Conservation (phyloP, 1,140 invertebrate genomes). For the Dinothrombium tinctorium region DNA sequence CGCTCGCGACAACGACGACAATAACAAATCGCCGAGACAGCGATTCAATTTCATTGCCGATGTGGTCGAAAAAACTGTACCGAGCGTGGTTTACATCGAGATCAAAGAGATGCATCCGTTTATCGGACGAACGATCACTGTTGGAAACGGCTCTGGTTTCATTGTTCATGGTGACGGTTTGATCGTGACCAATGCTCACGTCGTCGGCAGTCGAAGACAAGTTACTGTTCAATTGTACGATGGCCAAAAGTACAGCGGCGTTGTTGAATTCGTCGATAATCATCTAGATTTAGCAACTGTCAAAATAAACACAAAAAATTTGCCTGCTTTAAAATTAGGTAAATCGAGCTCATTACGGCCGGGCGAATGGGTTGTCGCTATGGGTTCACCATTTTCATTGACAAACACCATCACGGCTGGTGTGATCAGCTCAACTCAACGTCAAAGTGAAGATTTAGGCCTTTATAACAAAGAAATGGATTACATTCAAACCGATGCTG, state of each 20-base stretch:
- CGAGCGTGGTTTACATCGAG: slow-evolving; percentile 68
- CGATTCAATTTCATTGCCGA: slow-evolving; percentile 64
- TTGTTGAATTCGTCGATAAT: slow-evolving; percentile 56
- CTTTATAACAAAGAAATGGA: slow-evolving; percentile 51
- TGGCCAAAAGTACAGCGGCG: slow-evolving; percentile 34
- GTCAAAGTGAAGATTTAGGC: slow-evolving; percentile 54
- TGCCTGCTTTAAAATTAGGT: slow-evolving; percentile 51
- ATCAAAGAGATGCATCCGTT: slow-evolving; percentile 35
- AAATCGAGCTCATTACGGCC: slow-evolving; percentile 41
- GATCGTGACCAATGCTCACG: slow-evolving; percentile 84
- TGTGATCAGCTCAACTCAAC: slow-evolving; percentile 50
- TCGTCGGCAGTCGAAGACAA: slow-evolving; percentile 49
- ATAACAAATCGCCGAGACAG: neutral
- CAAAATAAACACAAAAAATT: slow-evolving; percentile 39
- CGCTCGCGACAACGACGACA: no score
- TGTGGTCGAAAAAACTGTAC: slow-evolving; percentile 49
- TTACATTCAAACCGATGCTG: slow-evolving; percentile 85
- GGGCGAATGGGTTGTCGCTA: slow-evolving; percentile 73
- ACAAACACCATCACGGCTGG: slow-evolving; percentile 68
- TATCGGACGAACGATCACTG: slow-evolving; percentile 28
- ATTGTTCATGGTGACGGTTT: slow-evolving; percentile 62
- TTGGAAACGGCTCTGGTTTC: slow-evolving; percentile 63
- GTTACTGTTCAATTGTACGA: slow-evolving; percentile 34
- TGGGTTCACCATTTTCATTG: slow-evolving; percentile 60
- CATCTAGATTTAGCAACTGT: slow-evolving; percentile 62